phyloP scores from a whole-genome alignment of 2,888 invertebrate genomes.

The Eumacrocentrus americanus region DNA sequence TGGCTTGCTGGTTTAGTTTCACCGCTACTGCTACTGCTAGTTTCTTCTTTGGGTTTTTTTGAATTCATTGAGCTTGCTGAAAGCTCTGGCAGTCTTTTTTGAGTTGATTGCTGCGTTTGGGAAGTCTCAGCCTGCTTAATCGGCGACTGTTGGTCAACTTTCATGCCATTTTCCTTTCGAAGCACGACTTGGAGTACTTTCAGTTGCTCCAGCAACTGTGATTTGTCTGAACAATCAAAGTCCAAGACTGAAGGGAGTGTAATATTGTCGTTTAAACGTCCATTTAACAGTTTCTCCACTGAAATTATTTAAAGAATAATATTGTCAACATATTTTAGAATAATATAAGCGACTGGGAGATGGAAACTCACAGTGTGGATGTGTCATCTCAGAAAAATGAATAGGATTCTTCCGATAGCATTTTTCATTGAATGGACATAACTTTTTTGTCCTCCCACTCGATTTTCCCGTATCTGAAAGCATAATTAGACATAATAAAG shows the following conservation, averaged over 20 bases:
- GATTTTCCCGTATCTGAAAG: conserved; percentile 14
- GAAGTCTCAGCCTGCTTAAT: conserved; percentile 1
- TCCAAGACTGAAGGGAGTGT: conserved; percentile 45
- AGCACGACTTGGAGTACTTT: conserved; percentile 60
- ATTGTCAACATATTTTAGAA: not conserved
- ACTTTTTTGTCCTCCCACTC: conserved; percentile 46
- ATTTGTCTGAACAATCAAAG: conserved; percentile 47
- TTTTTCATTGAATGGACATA: conserved; percentile 76
- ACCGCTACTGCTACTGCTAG: not conserved
- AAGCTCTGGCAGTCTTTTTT: not conserved
- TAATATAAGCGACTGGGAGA: not conserved
- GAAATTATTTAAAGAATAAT: conserved; percentile 45
- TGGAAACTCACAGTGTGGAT: conserved; percentile 75
- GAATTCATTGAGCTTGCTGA: not conserved
- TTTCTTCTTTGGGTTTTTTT: not conserved
- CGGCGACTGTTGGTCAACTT: not conserved
- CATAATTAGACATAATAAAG: conserved; percentile 7
- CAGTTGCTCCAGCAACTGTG: conserved; percentile 50
- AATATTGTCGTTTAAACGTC: conserved; percentile 65
- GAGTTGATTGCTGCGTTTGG: not conserved
- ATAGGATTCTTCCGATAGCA: conserved; percentile 86
- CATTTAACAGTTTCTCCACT: conserved; percentile 73
- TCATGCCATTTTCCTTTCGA: conserved; percentile 52
- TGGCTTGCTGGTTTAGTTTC: conserved; percentile 13
- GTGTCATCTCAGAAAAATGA: conserved; percentile 81